Evolutionary conservation across 2,797 vertebrate genomes (phyloP).

Genomic region (Arctocebus calabarensis): DNA sequence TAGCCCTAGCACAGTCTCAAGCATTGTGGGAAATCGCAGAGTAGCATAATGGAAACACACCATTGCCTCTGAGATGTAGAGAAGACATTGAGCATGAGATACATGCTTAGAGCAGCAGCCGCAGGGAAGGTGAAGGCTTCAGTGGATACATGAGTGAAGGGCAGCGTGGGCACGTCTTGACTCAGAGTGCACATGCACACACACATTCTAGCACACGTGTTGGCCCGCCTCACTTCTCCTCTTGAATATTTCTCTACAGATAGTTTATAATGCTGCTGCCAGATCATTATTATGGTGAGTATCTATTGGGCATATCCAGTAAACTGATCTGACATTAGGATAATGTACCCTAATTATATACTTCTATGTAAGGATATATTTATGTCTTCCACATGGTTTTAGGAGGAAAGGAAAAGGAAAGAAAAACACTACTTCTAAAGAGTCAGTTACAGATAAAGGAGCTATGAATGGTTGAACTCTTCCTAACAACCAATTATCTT

Average conservation of each 20-base stretch:
- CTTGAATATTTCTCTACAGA: not conserved
- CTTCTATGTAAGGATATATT: not conserved
- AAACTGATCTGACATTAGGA: not conserved
- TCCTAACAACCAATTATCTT: not conserved
- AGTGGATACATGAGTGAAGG: not conserved
- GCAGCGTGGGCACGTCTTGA: not conserved
- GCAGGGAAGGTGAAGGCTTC: not conserved
- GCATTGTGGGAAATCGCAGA: not conserved
- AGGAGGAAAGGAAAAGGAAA: constrained; percentile 41
- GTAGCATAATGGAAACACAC: not conserved
- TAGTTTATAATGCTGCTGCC: not conserved
- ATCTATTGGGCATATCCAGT: not conserved
- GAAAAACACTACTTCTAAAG: constrained; percentile 8
- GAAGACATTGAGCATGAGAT: not conserved
- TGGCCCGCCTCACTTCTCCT: not conserved
- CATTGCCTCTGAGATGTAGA: constrained; percentile 10
- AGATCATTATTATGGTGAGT: not conserved
- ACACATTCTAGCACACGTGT: not conserved
- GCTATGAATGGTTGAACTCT: not conserved
- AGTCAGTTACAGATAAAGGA: not conserved
- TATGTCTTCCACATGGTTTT: constrained; percentile 26
- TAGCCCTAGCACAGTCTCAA: not conserved
- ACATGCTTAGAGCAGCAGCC: not conserved
- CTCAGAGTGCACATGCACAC: not conserved
- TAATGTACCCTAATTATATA: not conserved